These are phyloP conservation scores for silkworm (Bombyx mori) DNA, from an alignment of 1,140 invertebrate genomes.

Conservation along the genomic window DNA sequence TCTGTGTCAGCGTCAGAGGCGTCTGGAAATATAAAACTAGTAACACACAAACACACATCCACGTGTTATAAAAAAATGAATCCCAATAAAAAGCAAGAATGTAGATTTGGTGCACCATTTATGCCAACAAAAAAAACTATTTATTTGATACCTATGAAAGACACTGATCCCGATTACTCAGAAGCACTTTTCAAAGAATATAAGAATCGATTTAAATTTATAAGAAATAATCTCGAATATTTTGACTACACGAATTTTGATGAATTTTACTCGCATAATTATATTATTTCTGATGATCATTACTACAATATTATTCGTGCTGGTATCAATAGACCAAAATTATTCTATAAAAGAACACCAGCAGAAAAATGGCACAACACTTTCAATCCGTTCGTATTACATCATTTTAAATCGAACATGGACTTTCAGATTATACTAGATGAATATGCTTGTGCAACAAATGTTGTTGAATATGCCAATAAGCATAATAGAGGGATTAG, in stretches of 20 bases:
- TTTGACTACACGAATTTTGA: conserved; percentile 12
- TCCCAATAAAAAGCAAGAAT: conserved; percentile 11
- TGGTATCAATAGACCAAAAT: conserved; percentile 9
- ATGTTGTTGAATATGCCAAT: conserved; percentile 21
- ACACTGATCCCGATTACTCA: not conserved
- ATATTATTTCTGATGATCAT: conserved; percentile 13
- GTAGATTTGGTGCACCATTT: conserved; percentile 21
- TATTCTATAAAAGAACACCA: conserved; percentile 10
- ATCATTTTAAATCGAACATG: conserved; percentile 18
- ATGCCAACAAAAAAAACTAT: conserved; percentile 19
- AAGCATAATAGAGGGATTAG: conserved; percentile 19
- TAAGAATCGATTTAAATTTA: not conserved
- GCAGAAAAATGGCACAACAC: conserved; percentile 19
- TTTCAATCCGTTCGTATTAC: conserved; percentile 22
- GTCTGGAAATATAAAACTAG: conserved; percentile 12
- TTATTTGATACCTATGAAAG: conserved; percentile 9
- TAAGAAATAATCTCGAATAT: conserved; percentile 11
- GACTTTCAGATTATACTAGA: conserved; percentile 24
- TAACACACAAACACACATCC: conserved; percentile 11
- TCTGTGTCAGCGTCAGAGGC: conserved; percentile 14
- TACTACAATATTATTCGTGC: conserved; percentile 11
- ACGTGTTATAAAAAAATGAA: conserved; percentile 12
- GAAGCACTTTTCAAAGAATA: conserved; percentile 1
- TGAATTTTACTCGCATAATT: conserved; percentile 10
- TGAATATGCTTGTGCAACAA: conserved; percentile 20